Conservation (phyloP, 2,888 invertebrate species). For the Hetaerina titia region DNA sequence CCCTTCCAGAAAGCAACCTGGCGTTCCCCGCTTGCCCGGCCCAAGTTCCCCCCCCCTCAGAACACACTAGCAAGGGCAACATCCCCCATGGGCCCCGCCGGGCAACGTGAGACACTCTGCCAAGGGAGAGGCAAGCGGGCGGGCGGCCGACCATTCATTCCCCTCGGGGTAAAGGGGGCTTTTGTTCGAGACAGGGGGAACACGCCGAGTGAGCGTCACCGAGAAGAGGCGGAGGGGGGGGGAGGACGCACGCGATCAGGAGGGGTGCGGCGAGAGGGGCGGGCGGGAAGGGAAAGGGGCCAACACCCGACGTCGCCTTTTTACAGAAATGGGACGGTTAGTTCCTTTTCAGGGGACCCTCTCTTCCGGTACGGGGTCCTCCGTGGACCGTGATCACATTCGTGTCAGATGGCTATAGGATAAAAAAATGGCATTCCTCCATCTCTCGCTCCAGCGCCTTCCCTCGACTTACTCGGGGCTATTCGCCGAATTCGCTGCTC, state of each 20-base stretch:
- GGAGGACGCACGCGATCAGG: too few species aligned
- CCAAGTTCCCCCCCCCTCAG: too few species aligned
- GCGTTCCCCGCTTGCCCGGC: too few species aligned
- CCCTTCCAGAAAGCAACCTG: too few species aligned
- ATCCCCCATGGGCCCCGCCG: neutral
- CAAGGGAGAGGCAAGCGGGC: neutral
- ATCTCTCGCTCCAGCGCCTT: neutral
- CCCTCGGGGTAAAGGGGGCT: neutral
- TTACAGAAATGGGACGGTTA: constrained; percentile 58
- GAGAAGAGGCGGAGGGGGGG: neutral
- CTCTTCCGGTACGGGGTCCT: neutral
- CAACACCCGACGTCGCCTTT: constrained; percentile 1
- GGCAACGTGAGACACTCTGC: neutral
- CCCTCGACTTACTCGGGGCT: too few species aligned
- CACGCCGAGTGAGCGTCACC: neutral
- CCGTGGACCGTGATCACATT: constrained; percentile 7
- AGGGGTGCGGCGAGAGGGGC: too few species aligned
- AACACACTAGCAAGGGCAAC: too few species aligned
- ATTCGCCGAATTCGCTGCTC: too few species aligned
- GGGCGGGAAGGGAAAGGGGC: neutral
- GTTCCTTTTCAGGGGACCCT: neutral
- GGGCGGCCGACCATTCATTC: neutral
- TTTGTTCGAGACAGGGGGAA: neutral
- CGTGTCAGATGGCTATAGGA: neutral
- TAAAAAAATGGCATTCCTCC: neutral